phyloP scores from a whole-genome alignment of 2,888 invertebrate species.

The Adela reaumurella region DNA sequence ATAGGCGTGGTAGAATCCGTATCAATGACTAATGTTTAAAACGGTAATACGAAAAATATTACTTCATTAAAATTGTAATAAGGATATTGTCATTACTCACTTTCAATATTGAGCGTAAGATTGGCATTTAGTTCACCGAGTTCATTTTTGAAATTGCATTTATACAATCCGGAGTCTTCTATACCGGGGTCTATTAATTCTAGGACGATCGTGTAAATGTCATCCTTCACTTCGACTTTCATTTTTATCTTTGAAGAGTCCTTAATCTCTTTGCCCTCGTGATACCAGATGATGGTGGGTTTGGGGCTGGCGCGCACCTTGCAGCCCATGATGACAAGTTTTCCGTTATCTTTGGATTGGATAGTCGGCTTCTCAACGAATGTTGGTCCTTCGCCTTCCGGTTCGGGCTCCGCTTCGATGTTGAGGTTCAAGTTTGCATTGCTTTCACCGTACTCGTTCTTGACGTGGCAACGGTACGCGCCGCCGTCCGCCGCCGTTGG shows the following conservation, averaged over 20 bases:
- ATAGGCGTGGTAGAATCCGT: too few relatives aligned
- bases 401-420: conserved; percentile 94
- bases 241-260: conserved; percentile 81
- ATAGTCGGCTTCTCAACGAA: conserved; percentile 90
- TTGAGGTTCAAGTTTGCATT: conserved; percentile 95
- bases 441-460: conserved; percentile 94
- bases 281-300: conserved; percentile 51
- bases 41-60: too few relatives aligned
- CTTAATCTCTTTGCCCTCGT: conserved; percentile 61
- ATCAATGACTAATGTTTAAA: too few relatives aligned
- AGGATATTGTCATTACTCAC: conserved; percentile 66
- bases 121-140: conserved; percentile 97
- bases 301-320: conserved; percentile 50
- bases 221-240: conserved; percentile 71
- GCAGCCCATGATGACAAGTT: conserved; percentile 49
- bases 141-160: conserved; percentile 95
- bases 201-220: conserved; percentile 82
- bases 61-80: too few relatives aligned
- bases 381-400: conserved; percentile 89
- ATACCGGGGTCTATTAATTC: conserved; percentile 88
- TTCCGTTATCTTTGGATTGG: conserved; percentile 64
- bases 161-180: conserved; percentile 96
- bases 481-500: conserved; percentile 55
- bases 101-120: conserved; percentile 96
- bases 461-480: conserved; percentile 82